These are phyloP conservation scores for Monodelphis domestica DNA, from an alignment of 2,797 vertebrate genomes.

Conservation along the genomic window DNA sequence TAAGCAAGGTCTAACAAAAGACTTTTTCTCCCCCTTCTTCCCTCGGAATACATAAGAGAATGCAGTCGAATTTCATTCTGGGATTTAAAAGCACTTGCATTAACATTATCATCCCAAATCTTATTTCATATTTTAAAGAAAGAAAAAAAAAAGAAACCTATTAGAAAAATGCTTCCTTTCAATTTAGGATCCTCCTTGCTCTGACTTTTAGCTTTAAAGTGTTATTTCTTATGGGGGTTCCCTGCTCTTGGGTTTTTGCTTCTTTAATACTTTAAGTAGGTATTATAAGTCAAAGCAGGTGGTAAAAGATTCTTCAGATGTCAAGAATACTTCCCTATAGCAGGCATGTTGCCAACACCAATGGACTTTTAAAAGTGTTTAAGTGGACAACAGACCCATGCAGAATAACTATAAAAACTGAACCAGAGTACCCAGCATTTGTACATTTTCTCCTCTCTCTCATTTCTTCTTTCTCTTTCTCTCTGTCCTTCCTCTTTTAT, in stretches of 20 bases:
- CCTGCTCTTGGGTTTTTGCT: background rate
- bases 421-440: background rate
- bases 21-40: slow-evolving; percentile 70
- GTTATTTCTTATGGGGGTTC: slow-evolving; percentile 69
- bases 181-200: slow-evolving; percentile 73
- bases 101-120: slow-evolving; percentile 81
- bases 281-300: background rate
- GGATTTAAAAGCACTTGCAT: slow-evolving; percentile 79
- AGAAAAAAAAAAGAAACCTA: background rate
- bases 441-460: background rate
- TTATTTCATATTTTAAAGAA: slow-evolving; percentile 82
- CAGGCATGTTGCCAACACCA: background rate
- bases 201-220: slow-evolving; percentile 73
- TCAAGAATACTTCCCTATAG: slow-evolving; percentile 11
- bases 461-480: background rate
- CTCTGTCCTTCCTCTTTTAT: background rate
- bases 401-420: background rate
- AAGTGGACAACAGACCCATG: background rate
- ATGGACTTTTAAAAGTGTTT: background rate
- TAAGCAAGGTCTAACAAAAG: slow-evolving; percentile 84
- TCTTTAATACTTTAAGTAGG: background rate
- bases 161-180: slow-evolving; percentile 81
- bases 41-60: slow-evolving; percentile 78
- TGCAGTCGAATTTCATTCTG: slow-evolving; percentile 75
- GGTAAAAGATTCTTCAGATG: slow-evolving; percentile 39